These are phyloP conservation scores for Phalanger gymnotis DNA, from an alignment of 2,797 vertebrate genomes.

Conservation along the genomic window DNA sequence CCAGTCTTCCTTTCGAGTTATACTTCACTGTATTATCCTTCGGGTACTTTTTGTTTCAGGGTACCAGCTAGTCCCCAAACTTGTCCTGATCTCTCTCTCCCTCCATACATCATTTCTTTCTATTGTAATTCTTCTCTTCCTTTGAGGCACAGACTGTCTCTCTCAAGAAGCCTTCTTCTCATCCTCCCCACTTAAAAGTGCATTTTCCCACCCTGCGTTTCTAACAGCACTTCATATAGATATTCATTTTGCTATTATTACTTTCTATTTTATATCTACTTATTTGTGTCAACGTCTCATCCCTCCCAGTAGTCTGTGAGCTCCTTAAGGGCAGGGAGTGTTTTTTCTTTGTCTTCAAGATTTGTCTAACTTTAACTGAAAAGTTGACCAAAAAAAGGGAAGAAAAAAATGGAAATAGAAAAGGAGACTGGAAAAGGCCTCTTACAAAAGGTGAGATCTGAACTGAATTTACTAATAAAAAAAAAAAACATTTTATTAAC, in stretches of 20 bases:
- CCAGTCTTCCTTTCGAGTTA: too few species aligned
- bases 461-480: neutral
- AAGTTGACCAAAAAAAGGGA: neutral
- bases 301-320: neutral
- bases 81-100: neutral
- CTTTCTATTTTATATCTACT: neutral
- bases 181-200: neutral
- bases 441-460: neutral
- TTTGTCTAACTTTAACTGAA: neutral
- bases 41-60: neutral
- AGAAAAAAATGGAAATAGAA: neutral
- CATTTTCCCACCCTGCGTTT: neutral
- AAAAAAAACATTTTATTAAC: neutral
- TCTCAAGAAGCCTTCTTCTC: neutral
- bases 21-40: too few species aligned
- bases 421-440: neutral
- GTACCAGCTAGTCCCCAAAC: neutral
- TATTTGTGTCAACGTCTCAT: neutral
- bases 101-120: neutral
- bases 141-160: neutral
- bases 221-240: neutral
- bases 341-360: neutral
- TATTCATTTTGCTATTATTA: neutral
- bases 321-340: neutral
- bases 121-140: neutral